phyloP scores from a whole-genome alignment of 2,113 vertebrate species.

The Corvus moneduloides region DNA sequence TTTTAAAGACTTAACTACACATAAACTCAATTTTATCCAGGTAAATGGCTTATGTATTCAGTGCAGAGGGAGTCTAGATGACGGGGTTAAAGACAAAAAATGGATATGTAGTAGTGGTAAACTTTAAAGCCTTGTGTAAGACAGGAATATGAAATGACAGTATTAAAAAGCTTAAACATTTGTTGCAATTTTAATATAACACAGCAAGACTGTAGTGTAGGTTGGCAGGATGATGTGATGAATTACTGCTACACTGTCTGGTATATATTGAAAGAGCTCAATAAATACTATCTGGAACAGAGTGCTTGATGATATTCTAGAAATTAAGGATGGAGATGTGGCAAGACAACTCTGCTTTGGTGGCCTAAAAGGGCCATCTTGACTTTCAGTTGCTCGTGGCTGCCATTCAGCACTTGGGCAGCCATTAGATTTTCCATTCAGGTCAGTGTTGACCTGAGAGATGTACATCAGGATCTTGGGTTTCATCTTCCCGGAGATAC shows the following conservation, averaged over 20 bases:
- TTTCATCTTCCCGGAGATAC: background rate
- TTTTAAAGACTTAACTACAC: conserved; percentile 26
- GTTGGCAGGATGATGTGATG: background rate
- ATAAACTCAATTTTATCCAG: conserved; percentile 42
- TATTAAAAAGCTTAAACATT: background rate
- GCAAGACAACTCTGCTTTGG: background rate
- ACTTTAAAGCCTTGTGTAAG: background rate
- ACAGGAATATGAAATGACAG: background rate
- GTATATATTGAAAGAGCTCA: background rate
- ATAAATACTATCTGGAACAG: background rate
- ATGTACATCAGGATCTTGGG: background rate
- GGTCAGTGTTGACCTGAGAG: background rate
- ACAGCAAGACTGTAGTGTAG: background rate
- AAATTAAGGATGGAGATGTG: background rate
- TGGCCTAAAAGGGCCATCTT: background rate
- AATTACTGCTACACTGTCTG: background rate
- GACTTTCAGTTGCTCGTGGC: background rate
- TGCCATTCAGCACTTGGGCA: background rate
- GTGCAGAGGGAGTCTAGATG: background rate
- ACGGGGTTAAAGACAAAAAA: background rate
- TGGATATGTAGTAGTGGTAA: background rate
- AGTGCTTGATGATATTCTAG: background rate
- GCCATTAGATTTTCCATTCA: background rate
- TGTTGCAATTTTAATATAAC: background rate
- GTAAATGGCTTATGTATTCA: conserved; percentile 2